Conservation (phyloP, 1,140 invertebrate genomes). For the Zaprionus taronus region DNA sequence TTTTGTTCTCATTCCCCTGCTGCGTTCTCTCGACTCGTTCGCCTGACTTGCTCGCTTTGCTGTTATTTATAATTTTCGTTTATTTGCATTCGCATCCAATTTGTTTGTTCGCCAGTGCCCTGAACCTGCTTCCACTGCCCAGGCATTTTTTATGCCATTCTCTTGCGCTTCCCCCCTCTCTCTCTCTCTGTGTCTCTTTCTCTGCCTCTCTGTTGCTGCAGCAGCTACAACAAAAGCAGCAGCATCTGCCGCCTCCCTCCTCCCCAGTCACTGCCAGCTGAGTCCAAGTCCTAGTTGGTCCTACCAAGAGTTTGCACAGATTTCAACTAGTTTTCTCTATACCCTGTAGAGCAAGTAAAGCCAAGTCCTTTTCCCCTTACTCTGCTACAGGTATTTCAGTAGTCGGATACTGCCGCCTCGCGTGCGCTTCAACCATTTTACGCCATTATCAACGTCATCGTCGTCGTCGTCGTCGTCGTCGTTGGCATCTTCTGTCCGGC, state of each 20-base stretch:
- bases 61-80: slow-evolving; percentile 84
- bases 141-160: slow-evolving; percentile 45
- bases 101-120: slow-evolving; percentile 62
- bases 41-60: slow-evolving; percentile 48
- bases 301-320: slow-evolving; percentile 2
- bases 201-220: too few relatives aligned
- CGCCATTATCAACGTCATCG: slow-evolving; percentile 61
- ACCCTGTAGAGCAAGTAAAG: neutral
- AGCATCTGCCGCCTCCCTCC: slow-evolving; percentile 10
- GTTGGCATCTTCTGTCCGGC: slow-evolving; percentile 44
- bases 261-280: slow-evolving; percentile 1
- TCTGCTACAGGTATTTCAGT: neutral
- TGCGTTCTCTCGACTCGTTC: slow-evolving; percentile 41
- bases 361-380: neutral
- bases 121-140: slow-evolving; percentile 11
- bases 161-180: neutral
- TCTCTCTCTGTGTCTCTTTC: neutral
- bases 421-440: slow-evolving; percentile 64
- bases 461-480: slow-evolving; percentile 38
- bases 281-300: slow-evolving; percentile 27
- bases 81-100: slow-evolving; percentile 84
- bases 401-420: neutral
- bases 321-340: slow-evolving; percentile 19
- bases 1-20: slow-evolving; percentile 52
- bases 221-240: slow-evolving; percentile 3